Evolutionary conservation across 2,888 invertebrate species (phyloP), one percentile per base, ranked within the genome.

Genomic region (Teinopalpus imperialis): DNA sequence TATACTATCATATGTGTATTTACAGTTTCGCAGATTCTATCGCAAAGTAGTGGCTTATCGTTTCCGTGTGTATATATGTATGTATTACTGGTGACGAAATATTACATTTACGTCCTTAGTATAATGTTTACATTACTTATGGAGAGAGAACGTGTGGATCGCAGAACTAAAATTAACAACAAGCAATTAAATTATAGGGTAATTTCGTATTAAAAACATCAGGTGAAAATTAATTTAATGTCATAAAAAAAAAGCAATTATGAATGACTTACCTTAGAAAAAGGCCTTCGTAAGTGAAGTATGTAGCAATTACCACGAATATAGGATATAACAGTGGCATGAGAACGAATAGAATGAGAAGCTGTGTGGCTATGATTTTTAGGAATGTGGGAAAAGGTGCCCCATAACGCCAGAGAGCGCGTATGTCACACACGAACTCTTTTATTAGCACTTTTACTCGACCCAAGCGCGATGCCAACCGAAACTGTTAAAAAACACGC

Each of bases 311-410:
- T 3, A 74, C 23, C 16, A 88, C 51, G 47, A 88, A 81, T 7
- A 81, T 6, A 4, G 89, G 88, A 53, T 88, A 89, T 7, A 82
- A 54, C 4, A 89, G 65, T 0, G 89, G 89, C 62, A 89, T 56
- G 10, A 81, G 36, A 14, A 75, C 73, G 3, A 87, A 52, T 24
- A 86, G 63, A 48, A 80, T 80, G 6, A 89, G 68, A n/a, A 83
- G 44, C 24, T 86, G 50, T 3, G 87, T 78, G 49, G 76, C 83
- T 40, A 88, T 74, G 24, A 88, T 70, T 51, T 89, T 89, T 42
- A 89, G 75, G 61, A 89, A 82, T 21, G 89, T 88, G 7, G 89
- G 89, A 62, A 89, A 87, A 0, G 88, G 83, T 6, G 88, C 82
- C 9, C 88, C 86, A 52, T 88, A 81, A 32, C 72, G 76, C 89